Evolutionary conservation across 2,113 vertebrate genomes (phyloP).

Genomic region (Thamnaconus septentrionalis): DNA sequence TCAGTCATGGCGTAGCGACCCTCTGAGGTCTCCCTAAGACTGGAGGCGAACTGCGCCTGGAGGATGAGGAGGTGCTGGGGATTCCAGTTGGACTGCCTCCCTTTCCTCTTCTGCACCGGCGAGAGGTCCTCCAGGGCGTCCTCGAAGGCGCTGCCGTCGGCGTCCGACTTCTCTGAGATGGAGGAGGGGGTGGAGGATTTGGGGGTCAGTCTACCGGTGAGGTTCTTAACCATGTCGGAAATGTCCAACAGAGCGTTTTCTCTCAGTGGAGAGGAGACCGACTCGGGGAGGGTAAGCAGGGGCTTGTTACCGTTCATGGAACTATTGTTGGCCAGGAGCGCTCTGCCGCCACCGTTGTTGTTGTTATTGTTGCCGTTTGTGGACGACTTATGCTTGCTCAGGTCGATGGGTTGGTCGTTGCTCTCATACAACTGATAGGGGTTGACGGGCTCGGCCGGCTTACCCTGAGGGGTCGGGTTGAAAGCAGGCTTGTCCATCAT

Average conservation of each 20-base stretch:
- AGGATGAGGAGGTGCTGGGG: constrained; percentile 98
- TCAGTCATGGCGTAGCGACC: constrained; percentile 98
- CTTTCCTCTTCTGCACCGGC: constrained; percentile 95
- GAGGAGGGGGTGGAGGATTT: constrained; percentile 96
- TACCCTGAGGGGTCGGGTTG: constrained; percentile 85
- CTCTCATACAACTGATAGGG: constrained; percentile 88
- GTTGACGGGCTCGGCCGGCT: constrained; percentile 86
- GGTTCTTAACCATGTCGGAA: constrained; percentile 99
- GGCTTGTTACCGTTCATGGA: constrained; percentile 73
- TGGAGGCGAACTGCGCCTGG: constrained; percentile 97
- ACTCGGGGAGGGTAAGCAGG: constrained; percentile 80
- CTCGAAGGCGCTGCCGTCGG: constrained; percentile 93
- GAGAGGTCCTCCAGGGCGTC: constrained; percentile 95
- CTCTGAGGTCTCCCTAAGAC: constrained; percentile 92
- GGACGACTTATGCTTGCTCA: constrained; percentile 92
- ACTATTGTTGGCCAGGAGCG: constrained; percentile 52
- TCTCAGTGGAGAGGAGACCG: constrained; percentile 84
- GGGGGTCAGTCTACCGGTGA: constrained; percentile 94
- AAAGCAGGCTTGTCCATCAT: constrained; percentile 94
- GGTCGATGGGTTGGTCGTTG: constrained; percentile 95
- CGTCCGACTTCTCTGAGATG: constrained; percentile 96
- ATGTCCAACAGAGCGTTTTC: constrained; percentile 98
- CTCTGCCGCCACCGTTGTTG: constrained; percentile 68
- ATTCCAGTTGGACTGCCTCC: constrained; percentile 98
- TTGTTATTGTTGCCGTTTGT: constrained; percentile 86